A percentile compares a stretch with the other conserved stretches of the same genome.
These are phyloP conservation scores for Drosophila lacertosa DNA, from an alignment of 1,140 invertebrate species.

Conservation along the genomic window DNA sequence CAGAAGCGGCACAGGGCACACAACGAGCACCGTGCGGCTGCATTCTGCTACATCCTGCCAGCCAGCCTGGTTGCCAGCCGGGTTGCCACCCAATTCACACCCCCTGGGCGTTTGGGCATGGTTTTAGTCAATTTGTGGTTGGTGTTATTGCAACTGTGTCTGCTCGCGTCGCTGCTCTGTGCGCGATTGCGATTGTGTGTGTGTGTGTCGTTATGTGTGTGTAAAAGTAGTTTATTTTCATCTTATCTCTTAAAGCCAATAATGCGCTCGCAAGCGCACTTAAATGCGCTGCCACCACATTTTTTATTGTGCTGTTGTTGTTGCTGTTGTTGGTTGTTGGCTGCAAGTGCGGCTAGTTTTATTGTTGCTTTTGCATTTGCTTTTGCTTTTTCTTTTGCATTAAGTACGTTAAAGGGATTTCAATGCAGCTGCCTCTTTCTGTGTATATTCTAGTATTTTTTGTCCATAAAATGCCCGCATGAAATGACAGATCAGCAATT, in stretches of 20 bases:
- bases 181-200: conserved; percentile 9
- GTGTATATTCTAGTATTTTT: conserved; percentile 5
- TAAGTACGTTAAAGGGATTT: conserved; percentile 20
- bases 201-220: conserved; percentile 34
- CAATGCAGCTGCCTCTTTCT: conserved; percentile 18
- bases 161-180: conserved; percentile 17
- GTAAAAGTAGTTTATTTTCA: conserved; percentile 79
- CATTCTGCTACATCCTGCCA: conserved; percentile 22
- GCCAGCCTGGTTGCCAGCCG: neutral
- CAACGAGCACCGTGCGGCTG: conserved; percentile 24
- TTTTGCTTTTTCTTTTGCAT: conserved; percentile 2
- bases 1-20: conserved; percentile 63
- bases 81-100: conserved; percentile 4
- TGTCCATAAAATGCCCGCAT: conserved; percentile 13
- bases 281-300: conserved; percentile 64
- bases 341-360: conserved; percentile 10
- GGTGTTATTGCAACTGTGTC: conserved; percentile 54
- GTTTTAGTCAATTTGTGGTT: conserved; percentile 79
- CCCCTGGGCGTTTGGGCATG: conserved; percentile 42
- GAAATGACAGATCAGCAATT: conserved; percentile 16
- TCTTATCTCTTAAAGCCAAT: conserved; percentile 82
- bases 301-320: conserved; percentile 42
- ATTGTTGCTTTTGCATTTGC: conserved; percentile 2
- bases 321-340: conserved; percentile 5
- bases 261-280: conserved; percentile 75